Evolutionary conservation across 2,113 vertebrate species (phyloP).

Genomic region (Nycticebus coucang): DNA sequence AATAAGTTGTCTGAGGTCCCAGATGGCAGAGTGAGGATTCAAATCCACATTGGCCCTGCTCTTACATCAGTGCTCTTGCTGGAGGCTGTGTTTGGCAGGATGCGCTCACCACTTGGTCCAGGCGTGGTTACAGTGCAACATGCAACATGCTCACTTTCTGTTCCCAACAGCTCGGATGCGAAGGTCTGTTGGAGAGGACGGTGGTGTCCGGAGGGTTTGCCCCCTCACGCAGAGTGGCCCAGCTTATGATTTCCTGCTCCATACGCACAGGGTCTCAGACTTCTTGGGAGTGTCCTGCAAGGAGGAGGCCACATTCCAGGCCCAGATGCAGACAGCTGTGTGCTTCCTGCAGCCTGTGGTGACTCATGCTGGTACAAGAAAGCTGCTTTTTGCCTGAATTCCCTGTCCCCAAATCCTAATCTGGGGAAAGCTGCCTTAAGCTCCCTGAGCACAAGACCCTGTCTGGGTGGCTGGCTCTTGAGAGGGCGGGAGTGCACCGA

Average conservation of each 20-base stretch:
- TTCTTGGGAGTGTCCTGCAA: slow-evolving; percentile 8
- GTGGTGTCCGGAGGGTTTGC: not conserved
- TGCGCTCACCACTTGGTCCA: not conserved
- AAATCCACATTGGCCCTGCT: not conserved
- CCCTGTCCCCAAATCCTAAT: slow-evolving; percentile 62
- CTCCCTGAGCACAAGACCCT: slow-evolving; percentile 40
- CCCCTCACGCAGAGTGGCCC: not conserved
- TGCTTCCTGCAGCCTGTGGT: slow-evolving; percentile 21
- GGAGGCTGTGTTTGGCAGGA: not conserved
- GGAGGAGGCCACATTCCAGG: slow-evolving; percentile 47
- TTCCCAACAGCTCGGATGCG: not conserved
- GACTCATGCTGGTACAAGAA: slow-evolving; percentile 69
- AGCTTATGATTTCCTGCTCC: slow-evolving; percentile 47
- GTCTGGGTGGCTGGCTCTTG: slow-evolving; percentile 39
- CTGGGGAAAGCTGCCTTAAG: slow-evolving; percentile 58
- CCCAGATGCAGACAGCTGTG: slow-evolving; percentile 78
- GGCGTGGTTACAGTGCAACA: not conserved
- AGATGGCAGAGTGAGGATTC: not conserved
- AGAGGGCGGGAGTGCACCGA: not conserved
- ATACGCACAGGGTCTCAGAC: not conserved
- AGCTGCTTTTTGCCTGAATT: slow-evolving; percentile 53
- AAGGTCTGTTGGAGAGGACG: not conserved
- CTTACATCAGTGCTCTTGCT: not conserved
- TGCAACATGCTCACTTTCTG: not conserved
- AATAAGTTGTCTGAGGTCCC: not conserved